A percentile compares a stretch with the other conserved stretches of the same genome.
These are phyloP conservation scores for Centropyge bicolor DNA, from an alignment of 2,797 vertebrate species.

Conservation along the genomic window DNA sequence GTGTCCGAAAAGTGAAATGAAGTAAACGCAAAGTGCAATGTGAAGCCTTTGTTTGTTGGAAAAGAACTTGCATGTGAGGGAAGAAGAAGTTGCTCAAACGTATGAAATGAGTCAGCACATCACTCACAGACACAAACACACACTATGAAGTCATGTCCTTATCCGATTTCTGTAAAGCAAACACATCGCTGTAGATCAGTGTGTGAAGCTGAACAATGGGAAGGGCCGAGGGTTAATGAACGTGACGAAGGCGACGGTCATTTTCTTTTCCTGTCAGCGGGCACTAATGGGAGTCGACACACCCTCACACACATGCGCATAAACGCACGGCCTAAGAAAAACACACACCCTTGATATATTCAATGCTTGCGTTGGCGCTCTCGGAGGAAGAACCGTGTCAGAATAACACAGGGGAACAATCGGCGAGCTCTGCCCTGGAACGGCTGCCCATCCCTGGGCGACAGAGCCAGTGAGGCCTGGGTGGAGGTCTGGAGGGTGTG, in stretches of 20 bases:
- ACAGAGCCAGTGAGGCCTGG: conserved; percentile 59
- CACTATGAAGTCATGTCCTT: conserved; percentile 12
- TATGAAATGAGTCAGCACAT: conserved; percentile 10
- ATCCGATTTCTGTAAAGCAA: conserved; percentile 12
- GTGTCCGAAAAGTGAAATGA: neutral
- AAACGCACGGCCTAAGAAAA: conserved; percentile 11
- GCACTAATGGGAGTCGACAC: conserved; percentile 33
- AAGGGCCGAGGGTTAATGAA: conserved; percentile 38
- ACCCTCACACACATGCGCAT: conserved; percentile 17
- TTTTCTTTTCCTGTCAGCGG: conserved; percentile 44
- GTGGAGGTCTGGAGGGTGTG: conserved; percentile 68
- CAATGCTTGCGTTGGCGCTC: conserved; percentile 29
- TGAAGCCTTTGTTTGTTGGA: neutral
- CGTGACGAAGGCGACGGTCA: conserved; percentile 10
- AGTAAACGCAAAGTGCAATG: neutral
- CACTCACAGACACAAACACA: neutral
- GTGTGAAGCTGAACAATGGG: conserved; percentile 55
- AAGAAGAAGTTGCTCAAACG: neutral
- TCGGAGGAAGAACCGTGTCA: conserved; percentile 62
- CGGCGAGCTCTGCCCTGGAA: conserved; percentile 65
- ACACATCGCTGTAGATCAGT: neutral
- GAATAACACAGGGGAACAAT: conserved; percentile 68
- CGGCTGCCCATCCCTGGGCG: conserved; percentile 62
- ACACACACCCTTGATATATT: conserved; percentile 20
- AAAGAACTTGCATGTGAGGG: neutral